Evolutionary conservation across 2,113 vertebrate species (phyloP).

Genomic region (Sturnus vulgaris): DNA sequence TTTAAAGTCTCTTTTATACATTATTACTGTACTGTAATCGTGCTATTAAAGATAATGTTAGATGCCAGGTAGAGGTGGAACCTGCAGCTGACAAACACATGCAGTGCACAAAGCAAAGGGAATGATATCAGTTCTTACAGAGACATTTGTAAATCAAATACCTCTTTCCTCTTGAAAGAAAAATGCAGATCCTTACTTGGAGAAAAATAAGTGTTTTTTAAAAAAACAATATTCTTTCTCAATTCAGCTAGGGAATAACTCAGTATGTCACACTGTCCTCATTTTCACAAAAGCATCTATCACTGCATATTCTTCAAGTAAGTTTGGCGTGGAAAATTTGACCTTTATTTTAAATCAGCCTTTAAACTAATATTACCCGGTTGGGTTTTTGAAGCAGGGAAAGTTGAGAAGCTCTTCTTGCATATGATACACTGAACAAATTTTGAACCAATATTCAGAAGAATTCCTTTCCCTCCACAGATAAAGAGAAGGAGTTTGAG

Average conservation of each 20-base stretch:
- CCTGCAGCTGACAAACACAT: not conserved
- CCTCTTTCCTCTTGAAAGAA: not conserved
- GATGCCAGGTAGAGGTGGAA: not conserved
- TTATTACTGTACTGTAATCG: not conserved
- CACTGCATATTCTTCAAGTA: not conserved
- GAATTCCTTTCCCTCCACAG: not conserved
- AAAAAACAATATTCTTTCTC: not conserved
- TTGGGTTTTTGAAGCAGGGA: not conserved
- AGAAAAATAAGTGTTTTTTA: not conserved
- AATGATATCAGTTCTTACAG: not conserved
- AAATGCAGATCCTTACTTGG: not conserved
- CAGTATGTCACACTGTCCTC: not conserved
- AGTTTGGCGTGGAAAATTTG: not conserved
- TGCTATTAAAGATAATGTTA: not conserved
- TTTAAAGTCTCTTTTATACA: not conserved
- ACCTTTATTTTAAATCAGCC: not conserved
- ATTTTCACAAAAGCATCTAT: not conserved
- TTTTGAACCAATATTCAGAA: not conserved
- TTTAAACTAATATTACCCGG: not conserved
- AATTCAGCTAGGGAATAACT: not conserved
- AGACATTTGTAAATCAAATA: not conserved
- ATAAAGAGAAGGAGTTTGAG: not conserved
- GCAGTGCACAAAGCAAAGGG: not conserved
- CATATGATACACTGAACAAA: not conserved
- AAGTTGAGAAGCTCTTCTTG: not conserved